These are phyloP conservation scores for Esperia sulphurella DNA, from an alignment of 2,888 invertebrate genomes.

Conservation along the genomic window DNA sequence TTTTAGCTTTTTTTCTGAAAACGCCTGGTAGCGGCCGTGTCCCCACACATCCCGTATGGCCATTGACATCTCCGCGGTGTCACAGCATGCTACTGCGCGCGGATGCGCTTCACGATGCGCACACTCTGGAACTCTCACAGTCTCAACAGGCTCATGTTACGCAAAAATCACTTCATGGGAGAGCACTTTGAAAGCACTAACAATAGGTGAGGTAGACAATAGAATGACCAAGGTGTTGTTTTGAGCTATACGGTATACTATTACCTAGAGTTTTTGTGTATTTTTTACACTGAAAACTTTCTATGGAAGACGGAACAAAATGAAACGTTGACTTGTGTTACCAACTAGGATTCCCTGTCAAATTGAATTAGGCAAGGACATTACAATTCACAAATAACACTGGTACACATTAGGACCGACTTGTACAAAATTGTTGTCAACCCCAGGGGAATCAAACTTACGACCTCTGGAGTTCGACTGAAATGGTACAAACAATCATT, in stretches of 20 bases:
- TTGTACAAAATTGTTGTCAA: no score
- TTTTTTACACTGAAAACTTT: no score
- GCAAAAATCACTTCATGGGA: slow-evolving; percentile 32
- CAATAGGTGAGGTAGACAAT: slow-evolving; percentile 25
- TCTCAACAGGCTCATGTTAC: slow-evolving; percentile 31
- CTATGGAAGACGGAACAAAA: no score
- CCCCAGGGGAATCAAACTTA: no score
- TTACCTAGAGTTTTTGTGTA: no score
- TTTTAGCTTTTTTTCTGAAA: neutral
- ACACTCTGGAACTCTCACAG: slow-evolving; percentile 28
- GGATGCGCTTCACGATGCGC: slow-evolving; percentile 14
- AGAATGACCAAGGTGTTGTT: slow-evolving; percentile 33
- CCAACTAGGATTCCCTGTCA: no score
- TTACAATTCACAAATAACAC: no score
- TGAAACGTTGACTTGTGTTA: no score
- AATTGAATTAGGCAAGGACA: no score
- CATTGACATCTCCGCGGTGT: slow-evolving; percentile 17
- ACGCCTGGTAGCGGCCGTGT: neutral
- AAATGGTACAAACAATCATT: no score
- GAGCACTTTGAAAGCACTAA: slow-evolving; percentile 23
- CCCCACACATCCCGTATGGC: slow-evolving; percentile 7
- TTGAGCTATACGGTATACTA: slow-evolving; percentile 12
- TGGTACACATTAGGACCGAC: no score
- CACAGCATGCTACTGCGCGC: slow-evolving; percentile 14
- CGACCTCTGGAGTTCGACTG: no score